Evolutionary conservation across 2,113 vertebrate species (phyloP).

Genomic region (Petroica traversi): DNA sequence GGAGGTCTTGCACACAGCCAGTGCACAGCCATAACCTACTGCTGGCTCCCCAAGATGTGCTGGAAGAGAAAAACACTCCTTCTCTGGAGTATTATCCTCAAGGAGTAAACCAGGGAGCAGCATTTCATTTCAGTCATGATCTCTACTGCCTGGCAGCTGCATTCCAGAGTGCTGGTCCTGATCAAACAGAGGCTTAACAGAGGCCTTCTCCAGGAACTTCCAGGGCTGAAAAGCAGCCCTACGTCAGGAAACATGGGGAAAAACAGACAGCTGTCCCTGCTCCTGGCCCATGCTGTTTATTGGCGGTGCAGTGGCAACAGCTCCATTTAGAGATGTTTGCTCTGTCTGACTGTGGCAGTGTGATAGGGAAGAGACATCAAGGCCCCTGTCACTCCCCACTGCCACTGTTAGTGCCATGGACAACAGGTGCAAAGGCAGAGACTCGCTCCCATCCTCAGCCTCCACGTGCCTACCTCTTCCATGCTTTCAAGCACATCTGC

Average conservation of each 20-base stretch:
- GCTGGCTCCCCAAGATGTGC: rapidly evolving
- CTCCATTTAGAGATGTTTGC: conserved; percentile 52
- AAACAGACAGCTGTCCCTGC: not conserved
- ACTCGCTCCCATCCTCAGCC: not conserved
- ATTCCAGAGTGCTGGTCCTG: too few relatives aligned
- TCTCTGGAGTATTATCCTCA: not conserved
- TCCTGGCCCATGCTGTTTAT: not conserved
- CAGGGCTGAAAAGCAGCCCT: not conserved
- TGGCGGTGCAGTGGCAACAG: not conserved
- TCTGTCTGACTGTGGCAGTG: not conserved
- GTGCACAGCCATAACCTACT: not conserved
- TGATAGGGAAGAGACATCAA: not conserved
- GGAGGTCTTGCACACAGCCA: not conserved
- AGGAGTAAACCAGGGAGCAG: not conserved
- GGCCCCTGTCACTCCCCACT: not conserved
- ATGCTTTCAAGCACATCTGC: not conserved
- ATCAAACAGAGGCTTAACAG: not conserved
- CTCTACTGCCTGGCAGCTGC: not conserved
- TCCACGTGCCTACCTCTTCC: not conserved
- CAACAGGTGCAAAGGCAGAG: rapidly evolving
- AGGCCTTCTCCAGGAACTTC: not conserved
- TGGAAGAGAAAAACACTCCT: not conserved
- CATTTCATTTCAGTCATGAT: rapidly evolving
- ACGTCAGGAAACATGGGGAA: not conserved
- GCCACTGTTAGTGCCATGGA: not conserved